Evolutionary conservation across 2,113 vertebrate species (phyloP), one percentile per base, ranked within the genome.

Genomic region (Anarrhichthys ocellatus): DNA sequence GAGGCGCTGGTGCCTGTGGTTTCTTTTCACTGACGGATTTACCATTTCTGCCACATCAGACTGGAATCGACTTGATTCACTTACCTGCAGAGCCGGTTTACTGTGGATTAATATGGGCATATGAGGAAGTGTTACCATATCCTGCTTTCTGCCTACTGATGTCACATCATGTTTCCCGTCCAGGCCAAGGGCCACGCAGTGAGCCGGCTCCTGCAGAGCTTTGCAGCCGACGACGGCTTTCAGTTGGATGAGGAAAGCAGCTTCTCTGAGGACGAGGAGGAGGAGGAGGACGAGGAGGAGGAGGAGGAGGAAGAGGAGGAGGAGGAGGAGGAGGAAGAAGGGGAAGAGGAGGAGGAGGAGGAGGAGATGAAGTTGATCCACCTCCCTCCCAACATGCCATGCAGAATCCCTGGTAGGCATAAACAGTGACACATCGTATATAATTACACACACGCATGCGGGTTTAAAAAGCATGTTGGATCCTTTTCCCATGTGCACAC

Each of bases 151-250:
- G 20, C 58, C 36, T 15, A 15, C 66, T 91, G 88, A 92, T 63
- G 65, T 91, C 82, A 88, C 56, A 18, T 89, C 82, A 80, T 80
- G 74, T 90, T 87, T 86, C 61, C 59, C 34, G 58, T 80, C 58
- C 84, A 95, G 93, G 88, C 85, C 71, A 97, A 97, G 90, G 97
- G 97, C 73, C 96, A 95, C 8, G 97, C 96, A 0, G 96, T 99
- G 72, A 99, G 97, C 88, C 96, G 96, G 17, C 95, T 99, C 80
- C 94, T 99, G 90, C 96, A 98, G 93, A 98, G 96, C 94, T 98
- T 99, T 34, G 90, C 97, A 0, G 96, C 96, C 10, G 97, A 99
- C 27, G 96, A 96, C 0, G 96, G 96, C 91, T 99, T 99, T 5
- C 95, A 91, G 54, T 95, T 99, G 24, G 96, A 97, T 0, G 96